These are phyloP conservation scores for Anarrhichthys ocellatus DNA, from an alignment of 2,113 vertebrate species.

Conservation along the genomic window DNA sequence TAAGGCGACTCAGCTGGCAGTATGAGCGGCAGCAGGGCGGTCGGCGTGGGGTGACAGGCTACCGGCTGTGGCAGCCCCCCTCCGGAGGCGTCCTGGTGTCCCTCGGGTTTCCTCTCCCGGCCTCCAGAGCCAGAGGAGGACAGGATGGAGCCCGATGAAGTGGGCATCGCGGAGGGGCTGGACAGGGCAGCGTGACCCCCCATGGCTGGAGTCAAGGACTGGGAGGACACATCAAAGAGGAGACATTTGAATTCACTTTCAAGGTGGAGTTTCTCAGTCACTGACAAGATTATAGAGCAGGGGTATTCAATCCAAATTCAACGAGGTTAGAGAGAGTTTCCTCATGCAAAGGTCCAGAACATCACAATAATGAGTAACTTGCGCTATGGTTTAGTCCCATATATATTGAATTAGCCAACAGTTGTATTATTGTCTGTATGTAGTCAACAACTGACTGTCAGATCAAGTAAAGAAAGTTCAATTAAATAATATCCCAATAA, in stretches of 20 bases:
- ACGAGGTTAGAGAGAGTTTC: no score
- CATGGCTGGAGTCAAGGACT: constrained; percentile 79
- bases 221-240: constrained; percentile 25
- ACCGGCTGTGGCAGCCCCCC: constrained; percentile 86
- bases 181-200: constrained; percentile 70
- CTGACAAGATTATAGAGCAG: background rate
- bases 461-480: no score
- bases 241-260: background rate
- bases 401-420: no score
- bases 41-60: constrained; percentile 92
- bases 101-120: constrained; percentile 79
- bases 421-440: no score
- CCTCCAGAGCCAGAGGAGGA: constrained; percentile 76
- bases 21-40: constrained; percentile 91
- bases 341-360: no score
- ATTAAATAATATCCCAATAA: no score
- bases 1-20: constrained; percentile 90
- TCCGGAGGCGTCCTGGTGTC: constrained; percentile 71
- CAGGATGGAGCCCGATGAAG: constrained; percentile 57
- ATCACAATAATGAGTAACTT: no score
- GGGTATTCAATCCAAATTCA: no score
- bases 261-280: background rate
- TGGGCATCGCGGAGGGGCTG: constrained; percentile 62
- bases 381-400: no score
- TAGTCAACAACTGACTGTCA: no score